Evolutionary conservation across 2,797 vertebrate species (phyloP).

Genomic region (Menidia menidia): DNA sequence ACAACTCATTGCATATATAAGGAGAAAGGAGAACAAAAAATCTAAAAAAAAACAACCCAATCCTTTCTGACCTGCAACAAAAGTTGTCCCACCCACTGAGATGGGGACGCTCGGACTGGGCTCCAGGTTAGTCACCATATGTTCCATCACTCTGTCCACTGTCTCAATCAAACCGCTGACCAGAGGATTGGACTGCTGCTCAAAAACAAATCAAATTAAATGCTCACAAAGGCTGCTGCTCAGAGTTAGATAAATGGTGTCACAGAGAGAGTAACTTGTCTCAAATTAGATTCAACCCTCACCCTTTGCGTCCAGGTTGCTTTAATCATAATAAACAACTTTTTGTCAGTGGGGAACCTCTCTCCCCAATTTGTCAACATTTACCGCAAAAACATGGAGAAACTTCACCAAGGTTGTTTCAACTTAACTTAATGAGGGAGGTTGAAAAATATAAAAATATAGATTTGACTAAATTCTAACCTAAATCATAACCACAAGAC

Average conservation of each 20-base stretch:
- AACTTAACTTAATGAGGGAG: background rate
- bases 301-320: background rate
- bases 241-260: background rate
- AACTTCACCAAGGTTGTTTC: background rate
- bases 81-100: constrained; percentile 85
- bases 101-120: constrained; percentile 58
- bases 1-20: constrained; percentile 17
- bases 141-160: constrained; percentile 89
- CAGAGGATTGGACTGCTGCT: constrained; percentile 74
- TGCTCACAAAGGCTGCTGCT: background rate
- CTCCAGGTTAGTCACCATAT: constrained; percentile 84
- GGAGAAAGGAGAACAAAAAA: background rate
- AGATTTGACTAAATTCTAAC: background rate
- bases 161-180: constrained; percentile 87
- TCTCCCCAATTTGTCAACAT: background rate
- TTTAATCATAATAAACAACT: background rate
- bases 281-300: background rate
- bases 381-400: background rate
- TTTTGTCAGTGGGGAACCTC: background rate
- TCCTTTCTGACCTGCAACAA: constrained; percentile 89
- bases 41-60: constrained; percentile 36
- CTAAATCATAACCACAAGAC: background rate
- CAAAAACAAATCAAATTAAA: constrained; percentile 18
- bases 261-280: background rate
- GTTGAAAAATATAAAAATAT: too few relatives aligned